Conservation (phyloP, 2,113 vertebrate genomes). For the Clupea harengus region DNA sequence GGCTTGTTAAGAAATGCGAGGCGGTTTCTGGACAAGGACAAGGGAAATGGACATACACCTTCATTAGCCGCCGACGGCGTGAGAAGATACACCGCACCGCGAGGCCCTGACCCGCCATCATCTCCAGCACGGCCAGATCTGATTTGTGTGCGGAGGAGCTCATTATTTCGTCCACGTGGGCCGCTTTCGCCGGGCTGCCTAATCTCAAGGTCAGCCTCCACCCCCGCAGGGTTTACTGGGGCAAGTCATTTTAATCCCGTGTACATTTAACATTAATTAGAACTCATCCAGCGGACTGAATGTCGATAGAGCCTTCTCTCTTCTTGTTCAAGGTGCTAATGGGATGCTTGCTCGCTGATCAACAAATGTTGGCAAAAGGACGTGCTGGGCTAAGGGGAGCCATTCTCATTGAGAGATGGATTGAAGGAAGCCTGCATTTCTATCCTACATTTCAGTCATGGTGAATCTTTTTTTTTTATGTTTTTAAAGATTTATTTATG, state of each 20-base stretch:
- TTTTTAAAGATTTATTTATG: too few relatives aligned
- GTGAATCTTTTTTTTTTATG: too few relatives aligned
- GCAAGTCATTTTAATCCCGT: constrained; percentile 55
- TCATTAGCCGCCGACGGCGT: constrained; percentile 58
- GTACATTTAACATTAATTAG: constrained; percentile 69
- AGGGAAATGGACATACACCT: constrained; percentile 48
- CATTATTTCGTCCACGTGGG: background rate
- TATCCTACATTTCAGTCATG: too few relatives aligned
- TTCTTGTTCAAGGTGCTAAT: constrained; percentile 54
- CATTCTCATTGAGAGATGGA: too few relatives aligned
- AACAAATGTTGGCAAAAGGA: background rate
- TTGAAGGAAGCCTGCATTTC: too few relatives aligned
- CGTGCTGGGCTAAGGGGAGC: background rate
- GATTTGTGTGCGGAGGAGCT: constrained; percentile 57
- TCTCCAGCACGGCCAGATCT: constrained; percentile 53
- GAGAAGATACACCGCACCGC: constrained; percentile 33
- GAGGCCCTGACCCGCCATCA: constrained; percentile 47
- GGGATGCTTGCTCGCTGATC: constrained; percentile 66
- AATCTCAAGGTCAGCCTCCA: constrained; percentile 59
- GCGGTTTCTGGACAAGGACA: constrained; percentile 49
- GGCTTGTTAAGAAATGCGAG: constrained; percentile 54
- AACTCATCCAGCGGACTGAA: constrained; percentile 53
- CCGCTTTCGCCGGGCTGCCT: constrained; percentile 43
- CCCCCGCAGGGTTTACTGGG: constrained; percentile 45
- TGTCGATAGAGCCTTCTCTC: constrained; percentile 45